Conservation (phyloP, 2,888 invertebrate genomes). For the Dicyrtoma fusca region DNA sequence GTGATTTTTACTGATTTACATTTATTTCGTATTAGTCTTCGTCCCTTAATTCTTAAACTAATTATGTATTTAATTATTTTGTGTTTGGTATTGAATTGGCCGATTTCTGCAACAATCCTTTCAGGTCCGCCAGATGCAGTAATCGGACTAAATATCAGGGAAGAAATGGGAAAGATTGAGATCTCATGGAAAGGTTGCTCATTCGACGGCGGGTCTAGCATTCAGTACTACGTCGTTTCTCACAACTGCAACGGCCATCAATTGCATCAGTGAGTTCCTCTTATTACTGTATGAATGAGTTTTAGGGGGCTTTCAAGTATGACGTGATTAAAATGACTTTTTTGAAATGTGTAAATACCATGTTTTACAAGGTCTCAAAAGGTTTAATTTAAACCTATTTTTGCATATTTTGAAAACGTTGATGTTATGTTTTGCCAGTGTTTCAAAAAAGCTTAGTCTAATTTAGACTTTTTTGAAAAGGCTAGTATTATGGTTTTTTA, state of each 20-base stretch:
- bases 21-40: no score
- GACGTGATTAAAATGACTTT: neutral
- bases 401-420: neutral
- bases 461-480: no score
- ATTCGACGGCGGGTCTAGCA: slow-evolving; percentile 25
- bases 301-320: neutral
- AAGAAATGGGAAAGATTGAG: slow-evolving; percentile 15
- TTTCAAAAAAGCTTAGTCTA: no score
- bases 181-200: slow-evolving; percentile 32
- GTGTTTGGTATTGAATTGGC: no score
- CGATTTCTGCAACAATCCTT: no score
- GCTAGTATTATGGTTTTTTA: no score
- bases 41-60: neutral
- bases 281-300: neutral
- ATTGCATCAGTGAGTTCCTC: neutral
- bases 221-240: slow-evolving; percentile 13
- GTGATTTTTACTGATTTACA: slow-evolving; percentile 1
- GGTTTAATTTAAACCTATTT: no score
- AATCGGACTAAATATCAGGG: slow-evolving; percentile 9
- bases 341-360: no score
- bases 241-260: slow-evolving; percentile 7
- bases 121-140: slow-evolving; percentile 9
- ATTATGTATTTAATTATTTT: neutral
- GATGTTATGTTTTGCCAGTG: neutral
- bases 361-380: no score